Percentiles rank a stretch among this genome's conserved stretches.
phyloP scores from a whole-genome alignment of 2,888 invertebrate species.

The Andrena chrysosceles region DNA sequence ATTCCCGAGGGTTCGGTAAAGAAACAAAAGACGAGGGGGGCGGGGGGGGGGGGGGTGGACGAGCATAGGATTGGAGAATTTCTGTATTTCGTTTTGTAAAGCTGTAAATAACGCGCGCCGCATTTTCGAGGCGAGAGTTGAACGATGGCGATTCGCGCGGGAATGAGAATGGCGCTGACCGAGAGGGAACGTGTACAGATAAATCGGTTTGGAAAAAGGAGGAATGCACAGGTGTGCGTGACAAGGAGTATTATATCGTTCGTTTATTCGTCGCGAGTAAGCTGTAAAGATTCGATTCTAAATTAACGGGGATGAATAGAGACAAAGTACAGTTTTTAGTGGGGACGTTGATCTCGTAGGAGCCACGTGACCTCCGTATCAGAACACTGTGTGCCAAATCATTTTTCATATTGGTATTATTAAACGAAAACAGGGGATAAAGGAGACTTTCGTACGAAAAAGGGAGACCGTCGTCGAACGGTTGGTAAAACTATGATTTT shows the following conservation, averaged over 20 bases:
- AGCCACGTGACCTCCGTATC: slow-evolving; percentile 23
- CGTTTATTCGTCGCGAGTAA: slow-evolving; percentile 38
- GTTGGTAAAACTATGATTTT: background rate
- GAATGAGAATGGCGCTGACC: slow-evolving; percentile 12
- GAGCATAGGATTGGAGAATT: slow-evolving; percentile 20
- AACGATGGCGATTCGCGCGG: slow-evolving; percentile 17
- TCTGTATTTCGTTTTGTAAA: slow-evolving; percentile 42
- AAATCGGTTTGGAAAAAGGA: slow-evolving; percentile 15
- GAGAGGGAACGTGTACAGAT: slow-evolving; percentile 45
- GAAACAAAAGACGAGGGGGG: background rate
- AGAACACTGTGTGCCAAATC: slow-evolving; percentile 67
- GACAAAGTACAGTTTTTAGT: slow-evolving; percentile 22
- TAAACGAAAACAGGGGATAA: background rate
- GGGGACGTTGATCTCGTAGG: background rate
- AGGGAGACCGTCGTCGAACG: background rate
- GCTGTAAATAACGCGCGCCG: slow-evolving; percentile 46
- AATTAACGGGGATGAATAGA: slow-evolving; percentile 54
- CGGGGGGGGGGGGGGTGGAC: background rate
- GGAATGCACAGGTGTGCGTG: slow-evolving; percentile 1
- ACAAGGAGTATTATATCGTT: slow-evolving; percentile 40
- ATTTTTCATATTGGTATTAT: slow-evolving; percentile 45
- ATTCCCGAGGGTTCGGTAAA: background rate
- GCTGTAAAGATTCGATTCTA: slow-evolving; percentile 64
- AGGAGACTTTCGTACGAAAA: background rate
- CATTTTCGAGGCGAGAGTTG: slow-evolving; percentile 40